These are phyloP conservation scores for Microtus oregoni DNA, from an alignment of 2,113 vertebrate species.

Conservation along the genomic window DNA sequence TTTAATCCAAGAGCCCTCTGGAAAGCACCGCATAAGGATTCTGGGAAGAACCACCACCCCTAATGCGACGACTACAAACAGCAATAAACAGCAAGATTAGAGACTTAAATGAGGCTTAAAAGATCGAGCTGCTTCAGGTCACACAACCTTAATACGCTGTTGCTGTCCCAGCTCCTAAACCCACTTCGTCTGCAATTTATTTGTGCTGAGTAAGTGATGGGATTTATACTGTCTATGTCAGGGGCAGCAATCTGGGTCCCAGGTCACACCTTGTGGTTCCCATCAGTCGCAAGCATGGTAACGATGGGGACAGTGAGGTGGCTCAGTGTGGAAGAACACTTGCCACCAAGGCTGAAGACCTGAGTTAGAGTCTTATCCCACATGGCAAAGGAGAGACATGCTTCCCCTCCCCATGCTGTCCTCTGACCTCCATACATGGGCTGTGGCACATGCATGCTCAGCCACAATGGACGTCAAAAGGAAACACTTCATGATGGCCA, in stretches of 20 bases:
- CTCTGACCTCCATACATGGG: not conserved
- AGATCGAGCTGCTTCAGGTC: constrained; percentile 11
- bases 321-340: not conserved
- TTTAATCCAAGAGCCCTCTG: not conserved
- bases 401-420: not conserved
- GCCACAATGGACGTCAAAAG: not conserved
- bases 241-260: not conserved
- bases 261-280: not conserved
- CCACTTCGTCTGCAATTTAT: not conserved
- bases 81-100: not conserved
- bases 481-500: not conserved
- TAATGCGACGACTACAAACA: not conserved
- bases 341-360: not conserved
- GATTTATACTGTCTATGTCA: not conserved
- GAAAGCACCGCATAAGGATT: accelerated
- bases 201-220: not conserved
- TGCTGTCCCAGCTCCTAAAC: not conserved
- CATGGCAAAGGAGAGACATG: not conserved
- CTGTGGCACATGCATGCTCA: not conserved
- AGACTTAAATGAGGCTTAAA: not conserved
- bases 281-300: not conserved
- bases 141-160: not conserved
- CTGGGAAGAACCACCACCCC: too few species aligned
- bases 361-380: not conserved
- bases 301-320: too few species aligned